Base-by-base conservation (phyloP, 2,888 invertebrate genomes). In the Mesorhabditis sp. region DNA sequence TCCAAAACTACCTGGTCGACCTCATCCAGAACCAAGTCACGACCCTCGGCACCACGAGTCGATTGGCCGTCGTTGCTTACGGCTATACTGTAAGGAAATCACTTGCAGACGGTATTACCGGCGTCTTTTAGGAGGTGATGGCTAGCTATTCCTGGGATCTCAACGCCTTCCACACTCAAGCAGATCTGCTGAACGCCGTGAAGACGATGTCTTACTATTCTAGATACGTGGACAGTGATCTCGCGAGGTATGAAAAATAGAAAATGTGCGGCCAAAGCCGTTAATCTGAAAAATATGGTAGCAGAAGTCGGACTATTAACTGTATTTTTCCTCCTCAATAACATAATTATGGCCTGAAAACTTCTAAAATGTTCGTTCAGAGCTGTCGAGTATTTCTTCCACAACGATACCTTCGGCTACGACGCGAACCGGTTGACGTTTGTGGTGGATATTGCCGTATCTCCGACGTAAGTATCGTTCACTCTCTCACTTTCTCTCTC, bases 361-460 rank as follows among this genome's bases (percentile, higher is more conserved):
- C n/a, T 50, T 10, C n/a, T 13, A 50, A 50, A 50, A 50, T n/a
- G 58, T 13, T n/a, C 7, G 7, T 50, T n/a, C 58, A 50, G 58
- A 50, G 58, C 58, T 10, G n/a, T 50, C 58, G n/a, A 50, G 2
- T 50, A 50, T 50, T 50, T 50, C 58, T 50, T 50, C 58, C 58
- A n/a, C 7, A 50, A 50, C n/a, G n/a, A n/a, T n/a, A 50, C 58
- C n/a, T 50, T 50, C n/a, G 58, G 58, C 58, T 50, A 50, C 58
- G n/a, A 50, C n/a, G 10, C 58, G n/a, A 50, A 50, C n/a, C 58
- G 58, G 10, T n/a, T 50, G 10, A 50, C 58, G 10, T 13, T 50
- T 50, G 58, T 50, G 7, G 58, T 50, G 10, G 58, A 50, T 50
- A 50, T 50, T n/a, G 28, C 28, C 28, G 28, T 28, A 28, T 28